Conservation (phyloP, 2,113 vertebrate species). For the Trogon melanurus region DNA sequence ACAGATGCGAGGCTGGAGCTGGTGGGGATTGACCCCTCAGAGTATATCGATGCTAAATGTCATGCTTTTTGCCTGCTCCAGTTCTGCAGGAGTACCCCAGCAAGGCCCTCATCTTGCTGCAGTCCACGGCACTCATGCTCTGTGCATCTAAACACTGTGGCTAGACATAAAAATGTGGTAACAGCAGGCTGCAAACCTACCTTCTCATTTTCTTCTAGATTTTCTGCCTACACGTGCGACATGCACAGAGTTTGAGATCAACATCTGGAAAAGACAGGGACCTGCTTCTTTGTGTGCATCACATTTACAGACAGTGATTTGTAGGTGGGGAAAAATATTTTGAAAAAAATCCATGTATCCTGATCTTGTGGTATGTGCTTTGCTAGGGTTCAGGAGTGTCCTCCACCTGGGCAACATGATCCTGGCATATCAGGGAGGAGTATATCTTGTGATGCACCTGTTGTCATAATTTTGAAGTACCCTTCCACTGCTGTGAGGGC, state of each 20-base stretch:
- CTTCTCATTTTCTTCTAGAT: not conserved
- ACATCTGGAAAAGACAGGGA: not conserved
- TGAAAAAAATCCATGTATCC: not conserved
- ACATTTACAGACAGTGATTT: not conserved
- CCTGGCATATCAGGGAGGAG: not conserved
- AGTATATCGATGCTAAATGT: not conserved
- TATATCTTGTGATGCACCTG: not conserved
- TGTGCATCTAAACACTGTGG: not conserved
- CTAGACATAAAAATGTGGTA: not conserved
- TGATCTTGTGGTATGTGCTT: not conserved
- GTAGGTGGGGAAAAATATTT: not conserved
- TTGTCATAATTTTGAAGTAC: not conserved
- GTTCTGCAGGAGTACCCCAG: not conserved
- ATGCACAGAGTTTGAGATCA: not conserved
- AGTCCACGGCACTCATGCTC: fast-evolving
- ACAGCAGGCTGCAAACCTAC: not conserved
- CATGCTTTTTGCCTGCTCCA: not conserved
- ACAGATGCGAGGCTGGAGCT: not conserved
- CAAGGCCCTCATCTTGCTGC: not conserved
- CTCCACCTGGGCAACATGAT: not conserved
- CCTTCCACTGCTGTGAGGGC: not conserved
- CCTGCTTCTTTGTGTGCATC: not conserved
- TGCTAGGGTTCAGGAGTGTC: not conserved
- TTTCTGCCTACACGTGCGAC: not conserved
- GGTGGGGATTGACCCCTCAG: not conserved